A percentile compares a stretch with the other conserved stretches of the same genome.
phyloP scores from a whole-genome alignment of 2,888 invertebrate species.

The Ormyrus labotus region DNA sequence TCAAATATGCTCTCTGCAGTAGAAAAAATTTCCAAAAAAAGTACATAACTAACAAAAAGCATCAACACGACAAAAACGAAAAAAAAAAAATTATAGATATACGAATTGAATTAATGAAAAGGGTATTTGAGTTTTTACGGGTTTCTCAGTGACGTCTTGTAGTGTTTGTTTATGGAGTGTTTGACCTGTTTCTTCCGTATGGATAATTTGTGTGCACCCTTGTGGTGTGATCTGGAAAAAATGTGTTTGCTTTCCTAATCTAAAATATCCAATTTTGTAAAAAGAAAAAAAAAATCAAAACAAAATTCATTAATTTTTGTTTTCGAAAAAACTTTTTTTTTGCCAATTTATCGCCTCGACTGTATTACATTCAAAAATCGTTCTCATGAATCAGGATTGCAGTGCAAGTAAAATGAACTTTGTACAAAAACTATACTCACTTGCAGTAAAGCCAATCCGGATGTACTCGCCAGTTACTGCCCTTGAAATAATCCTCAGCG shows the following conservation, averaged over 20 bases:
- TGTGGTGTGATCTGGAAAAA: constrained; percentile 54
- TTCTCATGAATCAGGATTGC: not conserved
- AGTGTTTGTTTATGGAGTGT: constrained; percentile 57
- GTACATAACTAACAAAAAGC: not conserved
- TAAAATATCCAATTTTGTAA: constrained; percentile 31
- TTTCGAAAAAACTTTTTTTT: too few relatives aligned
- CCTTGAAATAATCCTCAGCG: constrained; percentile 84
- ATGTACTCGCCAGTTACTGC: constrained; percentile 90
- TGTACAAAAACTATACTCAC: constrained; percentile 63
- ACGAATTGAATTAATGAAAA: constrained; percentile 38
- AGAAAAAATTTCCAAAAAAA: not conserved
- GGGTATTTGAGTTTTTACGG: constrained; percentile 51
- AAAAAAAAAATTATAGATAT: not conserved
- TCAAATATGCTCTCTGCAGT: not conserved
- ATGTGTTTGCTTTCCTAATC: constrained; percentile 43
- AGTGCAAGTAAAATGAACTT: constrained; percentile 9
- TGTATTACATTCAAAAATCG: too few relatives aligned
- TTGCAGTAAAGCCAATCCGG: constrained; percentile 85
- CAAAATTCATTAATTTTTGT: not conserved
- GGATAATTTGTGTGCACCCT: constrained; percentile 51
- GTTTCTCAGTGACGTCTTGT: constrained; percentile 56
- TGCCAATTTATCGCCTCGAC: too few relatives aligned
- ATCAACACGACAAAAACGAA: not conserved
- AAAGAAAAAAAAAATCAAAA: constrained; percentile 7
- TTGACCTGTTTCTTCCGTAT: constrained; percentile 56